Percentiles rank a stretch among this genome's conserved stretches.
These are phyloP conservation scores for Drosophila monieri DNA, from an alignment of 2,888 invertebrate genomes.

Conservation along the genomic window DNA sequence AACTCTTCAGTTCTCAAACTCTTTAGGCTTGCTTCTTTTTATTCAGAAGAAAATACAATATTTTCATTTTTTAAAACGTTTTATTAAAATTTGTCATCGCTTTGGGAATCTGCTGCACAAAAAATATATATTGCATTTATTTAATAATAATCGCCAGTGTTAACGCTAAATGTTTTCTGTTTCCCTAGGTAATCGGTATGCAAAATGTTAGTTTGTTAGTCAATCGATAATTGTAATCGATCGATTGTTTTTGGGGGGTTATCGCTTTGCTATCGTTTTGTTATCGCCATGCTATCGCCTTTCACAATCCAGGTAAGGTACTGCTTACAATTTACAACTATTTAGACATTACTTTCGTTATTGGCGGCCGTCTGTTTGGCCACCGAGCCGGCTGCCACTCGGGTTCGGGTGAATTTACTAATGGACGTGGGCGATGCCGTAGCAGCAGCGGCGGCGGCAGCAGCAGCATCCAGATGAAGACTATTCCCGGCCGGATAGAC, in stretches of 20 bases:
- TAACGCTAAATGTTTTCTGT: conserved; percentile 46
- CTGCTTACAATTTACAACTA: conserved; percentile 69
- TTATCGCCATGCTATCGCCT: conserved; percentile 1
- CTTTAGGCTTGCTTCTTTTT: not conserved
- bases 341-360: conserved; percentile 80
- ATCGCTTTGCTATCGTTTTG: conserved; percentile 4
- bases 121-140: conserved; percentile 65
- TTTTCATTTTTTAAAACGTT: conserved; percentile 64
- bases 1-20: not conserved
- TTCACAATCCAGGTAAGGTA: conserved; percentile 55
- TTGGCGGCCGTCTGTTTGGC: conserved; percentile 45
- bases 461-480: conserved; percentile 53
- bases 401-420: conserved; percentile 68
- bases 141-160: conserved; percentile 57
- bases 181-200: conserved; percentile 49
- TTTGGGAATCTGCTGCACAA: conserved; percentile 61
- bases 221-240: conserved; percentile 4
- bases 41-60: not conserved
- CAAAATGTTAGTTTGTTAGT: conserved; percentile 42
- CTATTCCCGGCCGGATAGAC: conserved; percentile 85
- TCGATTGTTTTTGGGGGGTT: not conserved
- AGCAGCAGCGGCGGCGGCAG: conserved; percentile 9
- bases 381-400: conserved; percentile 53
- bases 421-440: conserved; percentile 62
- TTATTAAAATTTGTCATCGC: conserved; percentile 62